Conservation (phyloP, 2,888 invertebrate species). For the Tryphoninae sp. region DNA sequence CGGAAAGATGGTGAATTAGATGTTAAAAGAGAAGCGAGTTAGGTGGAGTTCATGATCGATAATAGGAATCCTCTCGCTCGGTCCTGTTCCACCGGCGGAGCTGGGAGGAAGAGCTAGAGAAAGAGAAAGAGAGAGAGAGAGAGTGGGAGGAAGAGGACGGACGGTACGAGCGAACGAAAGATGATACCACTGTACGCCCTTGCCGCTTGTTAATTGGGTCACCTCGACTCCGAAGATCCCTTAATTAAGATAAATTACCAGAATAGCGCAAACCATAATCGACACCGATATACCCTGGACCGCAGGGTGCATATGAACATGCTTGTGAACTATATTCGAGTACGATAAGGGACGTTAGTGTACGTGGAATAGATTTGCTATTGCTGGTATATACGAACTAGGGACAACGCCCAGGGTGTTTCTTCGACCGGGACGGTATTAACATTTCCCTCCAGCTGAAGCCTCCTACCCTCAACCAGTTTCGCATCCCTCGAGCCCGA, state of each 20-base stretch:
- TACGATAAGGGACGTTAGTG: neutral
- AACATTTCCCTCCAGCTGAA: slow-evolving; percentile 34
- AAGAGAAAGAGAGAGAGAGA: neutral
- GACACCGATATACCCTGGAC: slow-evolving; percentile 15
- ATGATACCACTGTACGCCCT: slow-evolving; percentile 22
- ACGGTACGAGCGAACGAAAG: slow-evolving; percentile 9
- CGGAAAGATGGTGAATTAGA: slow-evolving; percentile 34
- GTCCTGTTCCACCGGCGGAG: slow-evolving; percentile 36
- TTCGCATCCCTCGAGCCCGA: slow-evolving; percentile 19
- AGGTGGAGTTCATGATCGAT: slow-evolving; percentile 44
- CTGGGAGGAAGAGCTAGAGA: neutral
- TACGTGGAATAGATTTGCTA: slow-evolving; percentile 37
- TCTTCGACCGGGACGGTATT: slow-evolving; percentile 35
- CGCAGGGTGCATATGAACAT: neutral
- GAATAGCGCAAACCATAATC: slow-evolving; percentile 44
- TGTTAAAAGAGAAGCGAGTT: slow-evolving; percentile 7
- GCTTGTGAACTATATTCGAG: neutral
- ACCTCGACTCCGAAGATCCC: slow-evolving; percentile 38
- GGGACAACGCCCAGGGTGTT: slow-evolving; percentile 52
- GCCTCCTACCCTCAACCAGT: slow-evolving; percentile 28
- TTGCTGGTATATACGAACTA: slow-evolving; percentile 8
- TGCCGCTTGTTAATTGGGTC: slow-evolving; percentile 52
- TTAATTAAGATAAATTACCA: slow-evolving; percentile 55
- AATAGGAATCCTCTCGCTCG: slow-evolving; percentile 47
- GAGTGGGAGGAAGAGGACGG: slow-evolving; percentile 1